Percentiles rank a stretch among this genome's conserved stretches.
Conservation (phyloP, 2,113 vertebrate species). For the Ctenomys sociabilis region DNA sequence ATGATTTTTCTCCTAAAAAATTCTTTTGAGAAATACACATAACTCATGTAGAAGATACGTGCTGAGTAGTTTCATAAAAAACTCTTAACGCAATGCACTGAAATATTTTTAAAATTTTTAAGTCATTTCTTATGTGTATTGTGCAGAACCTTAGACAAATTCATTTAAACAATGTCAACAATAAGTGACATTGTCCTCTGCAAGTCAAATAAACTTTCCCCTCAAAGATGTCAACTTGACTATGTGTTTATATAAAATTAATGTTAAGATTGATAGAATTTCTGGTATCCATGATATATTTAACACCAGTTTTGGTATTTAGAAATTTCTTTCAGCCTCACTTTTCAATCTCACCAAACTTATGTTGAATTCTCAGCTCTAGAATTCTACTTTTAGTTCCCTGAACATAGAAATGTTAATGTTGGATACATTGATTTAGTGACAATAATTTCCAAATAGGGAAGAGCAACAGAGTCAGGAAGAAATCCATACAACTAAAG, state of each 20-base stretch:
- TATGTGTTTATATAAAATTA: background rate
- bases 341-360: slow-evolving; percentile 16
- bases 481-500: background rate
- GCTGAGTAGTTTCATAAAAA: background rate
- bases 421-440: background rate
- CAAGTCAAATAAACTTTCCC: too few species aligned
- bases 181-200: too few species aligned
- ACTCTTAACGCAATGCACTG: background rate
- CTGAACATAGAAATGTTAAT: slow-evolving; percentile 14
- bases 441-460: background rate
- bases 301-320: background rate
- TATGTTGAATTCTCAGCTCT: background rate
- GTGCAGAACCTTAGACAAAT: background rate
- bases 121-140: background rate
- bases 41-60: background rate
- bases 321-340: background rate
- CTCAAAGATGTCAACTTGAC: background rate
- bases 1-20: background rate
- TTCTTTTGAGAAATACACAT: slow-evolving; percentile 19
- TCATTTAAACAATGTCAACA: background rate
- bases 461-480: background rate
- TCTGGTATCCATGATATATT: background rate
- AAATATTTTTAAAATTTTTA: background rate
- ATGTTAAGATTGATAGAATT: background rate
- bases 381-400: background rate